Base-by-base conservation (phyloP, 2,113 vertebrate genomes). In the Pelobates fuscus region DNA sequence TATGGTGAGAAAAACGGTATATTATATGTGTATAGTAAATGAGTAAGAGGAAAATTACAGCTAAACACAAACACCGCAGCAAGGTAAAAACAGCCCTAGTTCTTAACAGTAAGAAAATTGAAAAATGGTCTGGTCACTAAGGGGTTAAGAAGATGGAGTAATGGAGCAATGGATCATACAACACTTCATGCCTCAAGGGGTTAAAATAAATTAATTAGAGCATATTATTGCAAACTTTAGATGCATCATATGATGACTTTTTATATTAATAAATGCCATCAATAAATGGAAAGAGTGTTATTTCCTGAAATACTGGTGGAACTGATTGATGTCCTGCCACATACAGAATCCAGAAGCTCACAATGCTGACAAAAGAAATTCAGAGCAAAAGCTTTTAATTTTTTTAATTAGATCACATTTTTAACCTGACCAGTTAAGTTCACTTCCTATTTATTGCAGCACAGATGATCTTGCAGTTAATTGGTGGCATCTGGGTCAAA, bases 391-490 rank as follows among this genome's bases (percentile, higher is more conserved):
- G 71, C 29, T 74, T 74, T 74, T 74, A 74, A 74, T 74, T 74
- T 64, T 74, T 49, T 74, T 74, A 74, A 74, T 74, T 74, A 74
- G 71, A 74, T 74, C 71, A 74, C 71, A 65, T 74, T 55, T 74
- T 74, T 74, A 74, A 74, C 71, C 71, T 74, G 49, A 25, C 44
- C 49, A 65, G 54, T 74, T 44, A 65, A 74, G 71, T 74, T 74
- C 71, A 74, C 62, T 74, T 74, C 71, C 71, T 74, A 65, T 74
- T 74, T 55, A 21, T 55, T 26, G 37, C 18, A 74, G 30, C 49
- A 65, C 71, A 74, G 49, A 64, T 59, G 30, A 44, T 37, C 20
- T 63, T 72, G 20, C 30, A 43, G 41, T 65, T 74, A 74, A 74
- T 74, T 57, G 32, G 18, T 65, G 49, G 49, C 71, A 74, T 66